phyloP scores from a whole-genome alignment of 1,140 invertebrate genomes.

The Orussus abietinus region DNA sequence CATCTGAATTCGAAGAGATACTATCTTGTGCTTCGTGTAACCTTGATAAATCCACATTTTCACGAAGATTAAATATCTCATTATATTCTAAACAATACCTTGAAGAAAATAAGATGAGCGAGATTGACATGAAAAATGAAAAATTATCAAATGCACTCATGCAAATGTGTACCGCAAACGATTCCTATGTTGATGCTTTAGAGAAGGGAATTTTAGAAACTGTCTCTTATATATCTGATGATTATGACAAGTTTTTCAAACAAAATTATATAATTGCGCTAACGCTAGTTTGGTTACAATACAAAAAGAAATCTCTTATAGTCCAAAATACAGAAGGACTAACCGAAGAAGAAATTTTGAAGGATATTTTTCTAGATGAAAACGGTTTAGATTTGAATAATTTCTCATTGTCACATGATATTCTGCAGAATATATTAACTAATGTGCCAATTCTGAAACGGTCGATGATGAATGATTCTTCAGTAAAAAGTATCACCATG shows the following conservation, averaged over 20 bases:
- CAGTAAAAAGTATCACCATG: conserved; percentile 53
- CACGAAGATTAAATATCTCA: conserved; percentile 47
- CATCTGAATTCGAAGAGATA: conserved; percentile 55
- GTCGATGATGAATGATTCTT: conserved; percentile 40
- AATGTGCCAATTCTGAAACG: conserved; percentile 31
- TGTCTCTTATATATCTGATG: conserved; percentile 28
- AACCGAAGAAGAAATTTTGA: conserved; percentile 17
- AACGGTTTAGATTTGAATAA: conserved; percentile 19
- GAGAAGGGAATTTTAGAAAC: conserved; percentile 35
- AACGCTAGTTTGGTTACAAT: conserved; percentile 39
- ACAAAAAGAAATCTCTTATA: conserved; percentile 15
- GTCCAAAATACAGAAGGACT: conserved; percentile 2
- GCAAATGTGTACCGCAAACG: conserved; percentile 27
- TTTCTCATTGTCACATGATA: conserved; percentile 25
- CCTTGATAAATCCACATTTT: conserved; percentile 54
- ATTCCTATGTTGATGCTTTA: conserved; percentile 32
- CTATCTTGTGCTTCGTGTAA: conserved; percentile 54
- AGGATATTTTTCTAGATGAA: conserved; percentile 27
- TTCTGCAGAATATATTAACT: conserved; percentile 28
- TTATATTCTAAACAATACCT: conserved; percentile 46
- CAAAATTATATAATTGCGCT: conserved; percentile 46
- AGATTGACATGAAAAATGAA: conserved; percentile 26
- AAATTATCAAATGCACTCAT: conserved; percentile 37
- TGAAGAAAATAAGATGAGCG: conserved; percentile 17
- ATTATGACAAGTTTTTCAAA: conserved; percentile 41